phyloP scores from a whole-genome alignment of 2,113 vertebrate species.

The Pangasianodon gigas region DNA sequence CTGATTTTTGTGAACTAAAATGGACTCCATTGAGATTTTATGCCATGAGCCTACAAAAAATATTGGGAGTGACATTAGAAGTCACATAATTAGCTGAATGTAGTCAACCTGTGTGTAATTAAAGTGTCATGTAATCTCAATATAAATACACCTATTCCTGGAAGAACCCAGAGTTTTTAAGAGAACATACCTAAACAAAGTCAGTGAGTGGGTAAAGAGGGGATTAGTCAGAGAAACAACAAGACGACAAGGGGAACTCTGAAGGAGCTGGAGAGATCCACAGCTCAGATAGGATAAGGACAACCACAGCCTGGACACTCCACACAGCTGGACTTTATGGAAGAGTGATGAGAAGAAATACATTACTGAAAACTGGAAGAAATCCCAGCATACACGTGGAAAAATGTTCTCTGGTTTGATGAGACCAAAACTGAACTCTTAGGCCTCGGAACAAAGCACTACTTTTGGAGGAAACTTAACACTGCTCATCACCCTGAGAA shows the following conservation, averaged over 20 bases:
- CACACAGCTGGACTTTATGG: neutral
- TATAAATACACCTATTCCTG: neutral
- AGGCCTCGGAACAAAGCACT: neutral
- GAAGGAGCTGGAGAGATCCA: neutral
- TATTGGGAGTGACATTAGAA: no score
- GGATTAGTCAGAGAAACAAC: neutral
- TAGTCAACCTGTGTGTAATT: neutral
- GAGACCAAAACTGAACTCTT: neutral
- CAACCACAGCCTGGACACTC: neutral
- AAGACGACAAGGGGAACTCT: neutral
- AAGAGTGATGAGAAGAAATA: neutral
- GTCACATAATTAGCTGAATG: neutral
- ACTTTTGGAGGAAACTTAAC: neutral
- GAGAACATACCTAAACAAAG: neutral
- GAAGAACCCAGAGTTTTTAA: neutral
- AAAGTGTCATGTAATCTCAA: neutral
- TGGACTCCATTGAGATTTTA: neutral
- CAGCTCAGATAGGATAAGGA: neutral
- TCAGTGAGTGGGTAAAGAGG: neutral
- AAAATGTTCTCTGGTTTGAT: neutral
- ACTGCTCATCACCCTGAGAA: neutral
- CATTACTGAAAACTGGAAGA: neutral
- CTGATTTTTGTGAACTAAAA: neutral
- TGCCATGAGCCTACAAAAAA: neutral
- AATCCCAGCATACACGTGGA: neutral